A percentile compares a stretch with the other conserved stretches of the same genome.
Conservation (phyloP, 2,888 invertebrate species). For the Lasiommata megera region DNA sequence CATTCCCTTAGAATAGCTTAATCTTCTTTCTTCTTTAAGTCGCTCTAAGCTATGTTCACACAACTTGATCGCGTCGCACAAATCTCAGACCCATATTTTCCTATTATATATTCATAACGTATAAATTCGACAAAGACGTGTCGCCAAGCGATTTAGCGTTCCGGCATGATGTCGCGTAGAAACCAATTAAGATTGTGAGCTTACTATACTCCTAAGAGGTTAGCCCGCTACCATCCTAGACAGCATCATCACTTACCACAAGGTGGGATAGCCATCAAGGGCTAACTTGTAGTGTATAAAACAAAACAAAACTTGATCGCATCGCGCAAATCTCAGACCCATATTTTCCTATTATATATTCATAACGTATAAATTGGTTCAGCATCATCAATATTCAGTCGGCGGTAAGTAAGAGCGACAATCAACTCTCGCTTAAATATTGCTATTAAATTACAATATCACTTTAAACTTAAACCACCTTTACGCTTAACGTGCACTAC, state of each 20-base stretch:
- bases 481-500: neutral
- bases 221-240: too few relatives aligned
- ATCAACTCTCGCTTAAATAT: slow-evolving; percentile 37
- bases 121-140: too few relatives aligned
- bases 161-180: too few relatives aligned
- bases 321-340: slow-evolving; percentile 55
- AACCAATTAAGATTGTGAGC: too few relatives aligned
- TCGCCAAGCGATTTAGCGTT: too few relatives aligned
- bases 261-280: too few relatives aligned
- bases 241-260: too few relatives aligned
- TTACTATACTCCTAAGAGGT: too few relatives aligned
- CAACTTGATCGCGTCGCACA: slow-evolving; percentile 56
- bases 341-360: slow-evolving; percentile 71
- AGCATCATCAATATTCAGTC: slow-evolving; percentile 73
- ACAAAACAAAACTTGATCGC: slow-evolving; percentile 48
- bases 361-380: slow-evolving; percentile 77
- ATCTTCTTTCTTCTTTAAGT: neutral
- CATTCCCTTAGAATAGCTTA: neutral
- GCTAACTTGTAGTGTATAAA: too few relatives aligned
- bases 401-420: slow-evolving; percentile 42
- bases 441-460: slow-evolving; percentile 36
- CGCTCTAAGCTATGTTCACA: neutral
- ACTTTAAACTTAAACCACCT: slow-evolving; percentile 19
- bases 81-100: slow-evolving; percentile 50
- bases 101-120: slow-evolving; percentile 78